These are phyloP conservation scores for Ancistrus triradiatus DNA, from an alignment of 2,113 vertebrate species.

Conservation along the genomic window DNA sequence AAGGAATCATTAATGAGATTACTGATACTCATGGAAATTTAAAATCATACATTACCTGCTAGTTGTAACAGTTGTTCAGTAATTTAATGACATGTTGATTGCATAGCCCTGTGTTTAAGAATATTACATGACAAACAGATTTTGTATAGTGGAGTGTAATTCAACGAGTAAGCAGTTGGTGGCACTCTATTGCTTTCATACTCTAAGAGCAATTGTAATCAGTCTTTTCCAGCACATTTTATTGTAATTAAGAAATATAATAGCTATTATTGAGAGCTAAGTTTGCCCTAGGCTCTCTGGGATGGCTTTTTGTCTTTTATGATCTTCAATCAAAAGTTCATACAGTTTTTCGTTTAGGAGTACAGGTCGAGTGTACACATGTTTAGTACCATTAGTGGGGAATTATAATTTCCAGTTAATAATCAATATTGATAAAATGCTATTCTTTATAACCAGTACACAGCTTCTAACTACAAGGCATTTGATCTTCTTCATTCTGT, in stretches of 20 bases:
- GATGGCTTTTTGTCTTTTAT: not conserved
- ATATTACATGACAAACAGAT: not conserved
- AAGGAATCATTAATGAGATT: too few relatives aligned
- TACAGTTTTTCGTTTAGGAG: not conserved
- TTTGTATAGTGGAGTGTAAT: not conserved
- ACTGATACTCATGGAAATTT: too few relatives aligned
- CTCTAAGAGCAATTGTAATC: not conserved
- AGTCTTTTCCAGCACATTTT: not conserved
- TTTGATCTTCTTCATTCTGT: too few relatives aligned
- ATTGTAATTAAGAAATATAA: not conserved
- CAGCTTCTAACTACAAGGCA: too few relatives aligned
- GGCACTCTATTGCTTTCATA: slow-evolving; percentile 19
- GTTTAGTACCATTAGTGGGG: not conserved
- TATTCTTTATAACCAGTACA: too few relatives aligned
- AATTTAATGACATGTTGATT: not conserved
- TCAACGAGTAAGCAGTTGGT: not conserved
- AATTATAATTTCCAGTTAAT: not conserved
- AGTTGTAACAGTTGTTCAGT: too few relatives aligned
- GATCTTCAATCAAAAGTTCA: not conserved
- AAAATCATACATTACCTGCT: too few relatives aligned
- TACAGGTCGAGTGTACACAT: not conserved
- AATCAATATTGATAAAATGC: not conserved
- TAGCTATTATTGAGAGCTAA: not conserved
- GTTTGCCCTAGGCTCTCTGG: not conserved
- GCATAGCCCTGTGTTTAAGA: not conserved